phyloP scores from a whole-genome alignment of 2,113 vertebrate genomes.

The Enhydra lutris region DNA sequence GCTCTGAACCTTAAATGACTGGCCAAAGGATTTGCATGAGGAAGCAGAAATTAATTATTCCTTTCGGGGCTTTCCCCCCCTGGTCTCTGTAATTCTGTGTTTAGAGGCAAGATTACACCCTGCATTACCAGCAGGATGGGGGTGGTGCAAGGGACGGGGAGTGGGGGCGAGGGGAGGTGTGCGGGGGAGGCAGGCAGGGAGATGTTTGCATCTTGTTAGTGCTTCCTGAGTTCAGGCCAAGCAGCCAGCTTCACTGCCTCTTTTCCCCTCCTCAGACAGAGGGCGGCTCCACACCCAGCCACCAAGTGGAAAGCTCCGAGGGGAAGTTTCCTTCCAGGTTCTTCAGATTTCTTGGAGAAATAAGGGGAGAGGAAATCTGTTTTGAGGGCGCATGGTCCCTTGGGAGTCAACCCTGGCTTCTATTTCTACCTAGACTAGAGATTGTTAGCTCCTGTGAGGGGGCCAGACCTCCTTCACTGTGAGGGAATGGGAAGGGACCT shows the following conservation, averaged over 20 bases:
- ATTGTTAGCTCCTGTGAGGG: neutral
- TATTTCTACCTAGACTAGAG: neutral
- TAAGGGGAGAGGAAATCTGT: neutral
- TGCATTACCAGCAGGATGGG: slow-evolving; percentile 73
- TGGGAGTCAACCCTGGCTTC: neutral
- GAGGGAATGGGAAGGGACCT: neutral
- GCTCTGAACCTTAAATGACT: slow-evolving; percentile 83
- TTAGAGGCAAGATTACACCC: slow-evolving; percentile 85
- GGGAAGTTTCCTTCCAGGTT: neutral
- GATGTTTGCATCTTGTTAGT: slow-evolving; percentile 76
- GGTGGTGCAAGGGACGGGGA: neutral
- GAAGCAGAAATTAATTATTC: slow-evolving; percentile 88
- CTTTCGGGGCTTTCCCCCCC: slow-evolving; percentile 73
- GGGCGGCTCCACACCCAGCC: neutral
- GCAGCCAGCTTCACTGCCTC: slow-evolving; percentile 68
- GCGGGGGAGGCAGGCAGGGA: neutral
- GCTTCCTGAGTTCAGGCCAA: slow-evolving; percentile 67
- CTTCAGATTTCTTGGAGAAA: neutral
- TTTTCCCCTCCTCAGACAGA: neutral
- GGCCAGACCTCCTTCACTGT: neutral
- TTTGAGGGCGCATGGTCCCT: neutral
- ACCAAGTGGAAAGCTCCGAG: neutral
- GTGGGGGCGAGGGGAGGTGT: neutral
- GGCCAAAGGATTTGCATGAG: slow-evolving; percentile 87
- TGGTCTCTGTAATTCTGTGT: slow-evolving; percentile 83